Percentiles rank a stretch among this genome's conserved stretches.
These are phyloP conservation scores for Cephus nigrinus DNA, from an alignment of 2,888 invertebrate genomes.

Conservation along the genomic window DNA sequence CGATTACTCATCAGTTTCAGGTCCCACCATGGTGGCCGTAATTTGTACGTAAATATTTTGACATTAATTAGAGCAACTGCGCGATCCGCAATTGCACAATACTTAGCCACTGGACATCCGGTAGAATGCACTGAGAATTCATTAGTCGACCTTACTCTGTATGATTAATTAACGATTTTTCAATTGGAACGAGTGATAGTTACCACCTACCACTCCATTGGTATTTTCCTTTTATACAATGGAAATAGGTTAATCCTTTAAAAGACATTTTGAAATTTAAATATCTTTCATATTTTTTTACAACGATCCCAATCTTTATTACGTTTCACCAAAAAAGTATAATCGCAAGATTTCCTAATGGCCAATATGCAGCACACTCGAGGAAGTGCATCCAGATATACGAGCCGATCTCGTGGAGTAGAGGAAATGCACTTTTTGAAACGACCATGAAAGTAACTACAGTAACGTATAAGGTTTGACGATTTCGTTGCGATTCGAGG, in stretches of 20 bases:
- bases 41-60: conserved; percentile 61
- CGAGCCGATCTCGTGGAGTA: neutral
- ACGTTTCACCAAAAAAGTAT: neutral
- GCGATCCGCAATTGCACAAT: conserved; percentile 12
- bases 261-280: neutral
- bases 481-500: neutral
- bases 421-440: neutral
- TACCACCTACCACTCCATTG: neutral
- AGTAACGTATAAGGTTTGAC: neutral
- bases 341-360: neutral
- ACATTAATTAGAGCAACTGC: conserved; percentile 55
- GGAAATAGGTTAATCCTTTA: neutral
- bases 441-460: neutral
- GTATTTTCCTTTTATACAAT: neutral
- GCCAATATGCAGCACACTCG: neutral
- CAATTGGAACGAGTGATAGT: neutral
- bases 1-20: conserved; percentile 62
- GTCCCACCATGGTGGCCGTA: conserved; percentile 49
- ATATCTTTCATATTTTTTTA: neutral
- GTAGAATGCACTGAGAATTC: neutral
- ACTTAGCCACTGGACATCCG: neutral
- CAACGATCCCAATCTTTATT: neutral
- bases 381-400: neutral
- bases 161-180: neutral
- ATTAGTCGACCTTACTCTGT: neutral